Evolutionary conservation across 1,140 invertebrate species (phyloP).

Genomic region (Musca vetustissima): DNA sequence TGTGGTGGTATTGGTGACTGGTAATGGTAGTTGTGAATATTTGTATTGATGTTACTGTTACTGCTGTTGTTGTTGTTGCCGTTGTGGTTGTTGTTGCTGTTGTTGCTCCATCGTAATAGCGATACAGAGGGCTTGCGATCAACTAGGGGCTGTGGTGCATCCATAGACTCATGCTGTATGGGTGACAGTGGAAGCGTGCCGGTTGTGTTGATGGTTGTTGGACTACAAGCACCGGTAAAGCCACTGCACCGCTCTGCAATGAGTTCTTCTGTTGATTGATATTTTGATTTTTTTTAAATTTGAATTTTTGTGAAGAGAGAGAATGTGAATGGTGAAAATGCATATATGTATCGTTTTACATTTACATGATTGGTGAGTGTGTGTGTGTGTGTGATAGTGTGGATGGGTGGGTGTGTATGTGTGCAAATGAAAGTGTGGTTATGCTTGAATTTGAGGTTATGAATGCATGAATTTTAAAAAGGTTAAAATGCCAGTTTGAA

Average conservation of each 20-base stretch:
- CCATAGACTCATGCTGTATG: conserved; percentile 55
- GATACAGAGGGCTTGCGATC: conserved; percentile 59
- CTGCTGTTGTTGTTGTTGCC: conserved; percentile 24
- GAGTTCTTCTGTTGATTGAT: conserved; percentile 30
- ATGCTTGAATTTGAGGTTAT: too few relatives aligned
- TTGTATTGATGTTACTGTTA: neutral
- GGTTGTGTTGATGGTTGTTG: conserved; percentile 43
- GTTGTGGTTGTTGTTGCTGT: conserved; percentile 34
- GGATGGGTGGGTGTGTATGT: too few relatives aligned
- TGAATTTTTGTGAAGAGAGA: too few relatives aligned
- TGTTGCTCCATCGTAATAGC: conserved; percentile 56
- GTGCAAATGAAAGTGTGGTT: too few relatives aligned
- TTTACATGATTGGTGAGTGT: too few relatives aligned
- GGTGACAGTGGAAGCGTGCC: conserved; percentile 46
- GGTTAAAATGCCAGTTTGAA: too few relatives aligned
- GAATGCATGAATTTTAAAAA: too few relatives aligned
- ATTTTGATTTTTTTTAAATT: too few relatives aligned
- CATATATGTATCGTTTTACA: too few relatives aligned
- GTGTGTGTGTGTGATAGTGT: too few relatives aligned
- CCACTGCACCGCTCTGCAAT: conserved; percentile 60
- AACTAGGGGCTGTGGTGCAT: conserved; percentile 59
- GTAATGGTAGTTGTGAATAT: conserved; percentile 23
- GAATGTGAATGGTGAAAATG: too few relatives aligned
- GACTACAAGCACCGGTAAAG: conserved; percentile 57
- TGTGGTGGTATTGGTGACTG: conserved; percentile 1